Evolutionary conservation across 2,888 invertebrate species (phyloP), one percentile per base, ranked within the genome.

Genomic region (Chalcosyrphus nemorum): DNA sequence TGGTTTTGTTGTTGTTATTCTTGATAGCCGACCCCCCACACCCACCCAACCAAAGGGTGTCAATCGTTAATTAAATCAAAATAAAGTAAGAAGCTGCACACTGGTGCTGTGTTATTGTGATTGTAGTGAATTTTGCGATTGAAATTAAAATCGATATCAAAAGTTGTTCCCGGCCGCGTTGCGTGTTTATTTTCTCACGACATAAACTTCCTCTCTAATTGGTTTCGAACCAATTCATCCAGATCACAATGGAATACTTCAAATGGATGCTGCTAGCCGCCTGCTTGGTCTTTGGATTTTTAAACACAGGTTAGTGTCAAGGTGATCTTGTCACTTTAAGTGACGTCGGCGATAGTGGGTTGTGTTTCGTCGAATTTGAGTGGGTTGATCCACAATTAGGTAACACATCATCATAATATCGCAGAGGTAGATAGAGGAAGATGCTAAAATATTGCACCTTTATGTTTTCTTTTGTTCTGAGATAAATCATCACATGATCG

Each of bases 261-360:
- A 76, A 54, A 52, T 24, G 63, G 38, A 45, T 71, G 52, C 71
- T 81, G 29, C 7, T 81, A 35, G 57, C 50, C n/a, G 43, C 13
- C 15, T 59, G 50, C 38, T 21, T 71, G 38, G 38, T 65, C n/a
- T 43, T 76, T 65, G 76, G 71, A 81, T 71, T 66, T 45, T 52
- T 81, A 38, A 81, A 50, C 29, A 45, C 76, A 81, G 81, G 81
- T 81, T 47, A 71, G 71, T 70, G 57, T 59, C 57, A 71, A 47
- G 45, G 50, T 65, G 65, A 65, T 52, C 50, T 15, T 19, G 65
- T 38, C 65, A 50, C 17, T 17, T 50, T 5, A 19, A 47, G 63
- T 11, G 13, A 24, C 21, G n/a, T 2, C 11, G n/a, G 24, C 27
- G 61, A 9, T 43, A 0, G 43, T 43, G 43, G 17, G 32, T 13